phyloP scores from a whole-genome alignment of 1,140 invertebrate genomes.

The Anoplolepis gracilipes region DNA sequence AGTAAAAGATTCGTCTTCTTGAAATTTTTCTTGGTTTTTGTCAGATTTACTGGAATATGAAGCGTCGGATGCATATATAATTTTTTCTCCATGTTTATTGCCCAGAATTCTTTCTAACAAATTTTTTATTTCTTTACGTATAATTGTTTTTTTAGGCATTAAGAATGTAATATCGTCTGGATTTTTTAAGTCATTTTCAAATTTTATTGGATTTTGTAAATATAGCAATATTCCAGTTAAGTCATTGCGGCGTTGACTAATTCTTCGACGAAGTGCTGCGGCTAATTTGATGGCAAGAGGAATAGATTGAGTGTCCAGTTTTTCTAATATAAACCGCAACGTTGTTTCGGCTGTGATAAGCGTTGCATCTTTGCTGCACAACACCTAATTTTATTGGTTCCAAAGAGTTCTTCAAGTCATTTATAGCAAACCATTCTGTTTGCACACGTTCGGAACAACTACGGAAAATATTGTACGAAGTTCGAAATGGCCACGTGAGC shows the following conservation, averaged over 20 bases:
- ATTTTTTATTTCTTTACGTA: conserved; percentile 9
- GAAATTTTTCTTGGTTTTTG: background rate
- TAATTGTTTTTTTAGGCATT: background rate
- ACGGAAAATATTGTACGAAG: too few species aligned
- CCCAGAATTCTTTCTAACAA: background rate
- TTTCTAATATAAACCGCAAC: conserved; percentile 64
- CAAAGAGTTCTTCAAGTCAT: too few species aligned
- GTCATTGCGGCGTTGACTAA: conserved; percentile 39
- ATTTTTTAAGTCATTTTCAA: conserved; percentile 7
- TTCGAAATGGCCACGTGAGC: too few species aligned
- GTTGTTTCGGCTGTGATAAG: conserved; percentile 69
- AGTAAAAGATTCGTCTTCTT: conserved; percentile 19
- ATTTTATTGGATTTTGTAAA: conserved; percentile 44
- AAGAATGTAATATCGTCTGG: background rate
- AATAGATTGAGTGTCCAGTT: conserved; percentile 55
- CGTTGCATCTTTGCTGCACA: conserved; percentile 70
- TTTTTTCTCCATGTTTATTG: background rate
- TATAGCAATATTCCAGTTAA: conserved; percentile 42
- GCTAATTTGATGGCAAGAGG: conserved; percentile 44
- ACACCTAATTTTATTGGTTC: conserved; percentile 23
- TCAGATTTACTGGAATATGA: background rate
- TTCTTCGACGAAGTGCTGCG: conserved; percentile 50
- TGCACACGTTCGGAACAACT: too few species aligned
- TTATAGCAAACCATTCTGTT: too few species aligned
- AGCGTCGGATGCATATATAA: background rate